Evolutionary conservation across 2,797 vertebrate species (phyloP).

Genomic region (Malacoctenus gilli): DNA sequence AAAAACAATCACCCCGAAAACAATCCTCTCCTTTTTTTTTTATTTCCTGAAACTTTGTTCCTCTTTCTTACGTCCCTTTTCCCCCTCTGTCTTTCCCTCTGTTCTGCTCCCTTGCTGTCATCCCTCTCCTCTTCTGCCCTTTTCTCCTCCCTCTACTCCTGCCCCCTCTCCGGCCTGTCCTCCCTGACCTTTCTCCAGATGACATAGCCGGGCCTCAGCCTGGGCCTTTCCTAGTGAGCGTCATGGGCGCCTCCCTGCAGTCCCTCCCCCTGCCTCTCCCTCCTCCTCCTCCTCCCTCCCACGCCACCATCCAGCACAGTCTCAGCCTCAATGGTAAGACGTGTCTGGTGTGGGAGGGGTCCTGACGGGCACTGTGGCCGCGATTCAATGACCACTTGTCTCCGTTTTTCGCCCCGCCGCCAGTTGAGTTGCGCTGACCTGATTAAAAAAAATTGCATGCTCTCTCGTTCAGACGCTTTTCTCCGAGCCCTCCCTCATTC

Average conservation of each 20-base stretch:
- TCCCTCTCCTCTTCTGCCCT: not conserved
- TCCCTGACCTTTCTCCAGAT: conserved; percentile 82
- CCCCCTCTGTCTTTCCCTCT: not conserved
- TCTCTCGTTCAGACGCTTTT: conserved; percentile 76
- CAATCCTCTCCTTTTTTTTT: too few species aligned
- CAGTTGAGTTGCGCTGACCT: not conserved
- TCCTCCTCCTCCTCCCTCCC: conserved; percentile 92
- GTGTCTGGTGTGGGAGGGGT: not conserved
- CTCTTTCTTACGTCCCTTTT: not conserved
- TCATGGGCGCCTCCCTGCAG: conserved; percentile 95
- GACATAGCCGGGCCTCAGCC: conserved; percentile 95
- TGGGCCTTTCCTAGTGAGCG: conserved; percentile 90
- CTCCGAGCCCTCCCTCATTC: conserved; percentile 82
- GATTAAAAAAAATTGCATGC: not conserved
- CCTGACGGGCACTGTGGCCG: too few species aligned
- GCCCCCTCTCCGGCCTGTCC: not conserved
- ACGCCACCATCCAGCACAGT: conserved; percentile 91
- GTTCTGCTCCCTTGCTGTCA: not conserved
- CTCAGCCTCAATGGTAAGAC: conserved; percentile 85
- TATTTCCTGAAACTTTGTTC: not conserved
- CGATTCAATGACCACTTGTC: not conserved
- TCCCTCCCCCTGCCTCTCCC: conserved; percentile 95
- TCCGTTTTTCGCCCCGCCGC: not conserved
- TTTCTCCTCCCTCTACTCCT: not conserved
- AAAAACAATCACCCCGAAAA: too few species aligned